Evolutionary conservation across 2,888 invertebrate species (phyloP), one percentile per base, ranked within the genome.

Genomic region (Protodeltote pygarga): DNA sequence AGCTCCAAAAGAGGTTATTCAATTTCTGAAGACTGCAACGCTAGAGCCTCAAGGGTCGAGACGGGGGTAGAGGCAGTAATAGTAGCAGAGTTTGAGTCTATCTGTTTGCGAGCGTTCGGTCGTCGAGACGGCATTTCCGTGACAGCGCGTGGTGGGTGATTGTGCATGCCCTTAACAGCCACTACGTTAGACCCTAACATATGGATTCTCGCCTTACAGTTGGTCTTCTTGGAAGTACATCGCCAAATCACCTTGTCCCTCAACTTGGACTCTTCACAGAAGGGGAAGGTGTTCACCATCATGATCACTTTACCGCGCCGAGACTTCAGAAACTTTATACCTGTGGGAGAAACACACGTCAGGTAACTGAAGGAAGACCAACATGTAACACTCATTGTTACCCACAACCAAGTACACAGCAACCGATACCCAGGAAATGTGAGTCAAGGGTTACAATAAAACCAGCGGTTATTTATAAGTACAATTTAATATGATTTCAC

Each of bases 211-310:
- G 92, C 92, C 70, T 92, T 90, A 63, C 92, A 92, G 63, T 92
- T 92, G 0, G 92, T 92, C 77, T 92, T 92, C 82, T 92, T 92
- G 5, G 92, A 92, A 20, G 92, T 92, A 65, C 92, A 92, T 32
- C 92, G 79, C 92, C 92, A 92, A 57, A 92, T 92, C 31, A 92
- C 92, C 67, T 92, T 92, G 65, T 92, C 92, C 49, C 92, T 74
- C 72, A 92, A 68, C 71, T 92, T 92, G 1, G 92, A 92, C 75
- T 92, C 92, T 71, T 92, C 92, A 69, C 92, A 92, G 74, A 92
- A 92, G 3, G 92, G 92, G 64, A 92, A 92, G 31, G 92, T 92
- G 65, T 92, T 92, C 77, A 92, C 92, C 89, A 92, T 89, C 92
- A 92, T 92, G 59, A 92, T 91, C 34, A 92, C 84, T 71, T 92